phyloP scores from a whole-genome alignment of 2,888 invertebrate species.

The Galeopsomyia nigrocyanea region DNA sequence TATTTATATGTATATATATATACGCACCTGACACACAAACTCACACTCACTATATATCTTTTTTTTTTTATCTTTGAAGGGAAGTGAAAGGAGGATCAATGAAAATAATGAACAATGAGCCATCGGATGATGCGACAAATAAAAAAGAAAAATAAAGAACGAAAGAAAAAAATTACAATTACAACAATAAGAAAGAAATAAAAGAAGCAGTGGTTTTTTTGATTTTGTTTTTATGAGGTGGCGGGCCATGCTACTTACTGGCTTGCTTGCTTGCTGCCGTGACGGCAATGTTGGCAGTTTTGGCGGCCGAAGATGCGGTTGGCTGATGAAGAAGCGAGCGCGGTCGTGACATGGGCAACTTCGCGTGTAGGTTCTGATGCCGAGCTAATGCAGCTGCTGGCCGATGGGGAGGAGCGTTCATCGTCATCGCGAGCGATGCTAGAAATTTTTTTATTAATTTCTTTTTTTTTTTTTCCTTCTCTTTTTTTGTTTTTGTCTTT shows the following conservation, averaged over 20 bases:
- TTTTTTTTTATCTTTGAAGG: too few relatives aligned
- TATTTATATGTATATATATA: too few relatives aligned
- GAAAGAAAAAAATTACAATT: too few relatives aligned
- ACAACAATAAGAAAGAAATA: background rate
- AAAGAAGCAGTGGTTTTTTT: constrained; percentile 4
- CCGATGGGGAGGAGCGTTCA: constrained; percentile 76
- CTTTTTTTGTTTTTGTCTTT: background rate
- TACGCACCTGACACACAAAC: too few relatives aligned
- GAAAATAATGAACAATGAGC: too few relatives aligned
- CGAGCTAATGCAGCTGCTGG: constrained; percentile 55
- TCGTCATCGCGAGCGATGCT: constrained; percentile 79
- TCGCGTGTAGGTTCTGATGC: constrained; percentile 56
- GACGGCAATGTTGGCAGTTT: constrained; percentile 9
- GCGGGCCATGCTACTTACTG: constrained; percentile 67
- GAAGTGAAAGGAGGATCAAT: too few relatives aligned
- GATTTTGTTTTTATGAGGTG: too few relatives aligned
- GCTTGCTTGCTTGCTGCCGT: constrained; percentile 58
- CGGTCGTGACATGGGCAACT: constrained; percentile 50
- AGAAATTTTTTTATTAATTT: constrained; percentile 68
- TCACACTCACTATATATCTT: too few relatives aligned
- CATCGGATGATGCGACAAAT: too few relatives aligned
- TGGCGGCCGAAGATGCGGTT: constrained; percentile 25
- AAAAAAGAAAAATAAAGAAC: too few relatives aligned
- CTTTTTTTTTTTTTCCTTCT: constrained; percentile 14
- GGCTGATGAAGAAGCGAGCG: constrained; percentile 55